phyloP scores from a whole-genome alignment of 2,113 vertebrate species.

The Pelecanoides urinatrix region DNA sequence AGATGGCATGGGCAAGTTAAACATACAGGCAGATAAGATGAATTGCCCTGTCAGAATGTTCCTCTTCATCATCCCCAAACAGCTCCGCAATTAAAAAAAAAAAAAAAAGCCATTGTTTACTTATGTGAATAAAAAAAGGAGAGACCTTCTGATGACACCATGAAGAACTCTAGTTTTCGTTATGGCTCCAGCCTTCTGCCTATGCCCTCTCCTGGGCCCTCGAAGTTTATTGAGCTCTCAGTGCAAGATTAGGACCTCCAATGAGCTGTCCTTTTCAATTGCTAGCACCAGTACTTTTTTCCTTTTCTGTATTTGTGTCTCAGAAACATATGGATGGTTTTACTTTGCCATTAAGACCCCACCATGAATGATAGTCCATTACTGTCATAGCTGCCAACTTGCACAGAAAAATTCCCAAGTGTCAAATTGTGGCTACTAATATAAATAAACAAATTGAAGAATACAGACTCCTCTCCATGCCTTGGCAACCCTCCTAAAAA shows the following conservation, averaged over 20 bases:
- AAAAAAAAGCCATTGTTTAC: background rate
- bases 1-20: slow-evolving; percentile 16
- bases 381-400: background rate
- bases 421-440: background rate
- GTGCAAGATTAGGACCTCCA: background rate
- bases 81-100: background rate
- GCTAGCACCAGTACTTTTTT: background rate
- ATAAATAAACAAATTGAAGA: background rate
- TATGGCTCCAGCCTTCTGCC: slow-evolving; percentile 6
- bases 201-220: background rate
- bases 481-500: background rate
- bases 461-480: background rate
- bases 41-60: slow-evolving; percentile 13
- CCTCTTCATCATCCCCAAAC: slow-evolving; percentile 13
- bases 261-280: background rate
- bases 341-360: background rate
- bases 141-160: background rate
- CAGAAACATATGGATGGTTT: background rate
- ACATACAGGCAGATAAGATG: slow-evolving; percentile 43
- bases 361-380: background rate
- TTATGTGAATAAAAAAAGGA: background rate
- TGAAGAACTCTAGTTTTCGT: background rate
- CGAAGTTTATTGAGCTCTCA: background rate
- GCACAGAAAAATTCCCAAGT: background rate
- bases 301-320: background rate